These are phyloP conservation scores for Heteropelma amictum DNA, from an alignment of 2,888 invertebrate genomes.

Conservation along the genomic window DNA sequence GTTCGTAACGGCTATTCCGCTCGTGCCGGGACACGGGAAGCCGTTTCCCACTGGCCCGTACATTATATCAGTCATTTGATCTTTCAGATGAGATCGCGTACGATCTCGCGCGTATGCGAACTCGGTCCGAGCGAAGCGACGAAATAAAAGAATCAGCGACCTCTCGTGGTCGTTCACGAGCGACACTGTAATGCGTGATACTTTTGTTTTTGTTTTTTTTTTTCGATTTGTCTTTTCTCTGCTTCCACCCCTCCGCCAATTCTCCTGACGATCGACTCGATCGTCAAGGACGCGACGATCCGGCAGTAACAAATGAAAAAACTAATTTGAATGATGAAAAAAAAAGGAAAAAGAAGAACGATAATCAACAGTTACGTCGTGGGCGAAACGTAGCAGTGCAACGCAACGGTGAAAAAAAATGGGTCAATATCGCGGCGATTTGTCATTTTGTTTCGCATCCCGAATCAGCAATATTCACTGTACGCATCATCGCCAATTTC, in stretches of 20 bases:
- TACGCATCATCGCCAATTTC: neutral
- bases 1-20: slow-evolving; percentile 45
- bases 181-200: no score
- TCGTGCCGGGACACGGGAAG: slow-evolving; percentile 55
- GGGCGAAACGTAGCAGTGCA: slow-evolving; percentile 8
- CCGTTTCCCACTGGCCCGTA: slow-evolving; percentile 63
- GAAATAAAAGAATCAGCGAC: no score
- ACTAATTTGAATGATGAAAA: no score
- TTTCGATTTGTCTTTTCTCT: no score
- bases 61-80: slow-evolving; percentile 65
- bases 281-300: no score
- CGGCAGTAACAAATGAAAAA: no score
- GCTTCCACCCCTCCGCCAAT: no score
- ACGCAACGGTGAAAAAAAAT: slow-evolving; percentile 8
- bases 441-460: slow-evolving; percentile 30
- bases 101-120: neutral
- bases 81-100: no score
- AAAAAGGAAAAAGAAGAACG: slow-evolving; percentile 1
- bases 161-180: no score
- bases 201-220: no score
- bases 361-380: slow-evolving; percentile 20
- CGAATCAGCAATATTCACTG: slow-evolving; percentile 18
- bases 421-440: slow-evolving; percentile 26
- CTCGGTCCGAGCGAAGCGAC: neutral
- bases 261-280: no score